Conservation (phyloP, 2,113 vertebrate species). For the Xenopus borealis region DNA sequence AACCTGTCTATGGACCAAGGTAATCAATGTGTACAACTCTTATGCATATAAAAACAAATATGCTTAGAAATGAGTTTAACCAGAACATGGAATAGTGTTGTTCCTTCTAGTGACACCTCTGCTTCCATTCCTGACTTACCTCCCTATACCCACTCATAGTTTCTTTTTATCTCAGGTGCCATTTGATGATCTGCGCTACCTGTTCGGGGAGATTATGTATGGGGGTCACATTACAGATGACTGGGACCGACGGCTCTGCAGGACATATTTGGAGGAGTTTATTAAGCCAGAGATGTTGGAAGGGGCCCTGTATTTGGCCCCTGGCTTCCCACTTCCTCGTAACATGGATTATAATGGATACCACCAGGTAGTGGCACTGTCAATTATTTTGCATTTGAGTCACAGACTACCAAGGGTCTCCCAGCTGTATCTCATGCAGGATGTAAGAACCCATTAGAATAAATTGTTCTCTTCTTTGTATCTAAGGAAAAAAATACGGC, state of each 20-base stretch:
- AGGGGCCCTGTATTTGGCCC: conserved; percentile 80
- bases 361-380: conserved; percentile 72
- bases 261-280: conserved; percentile 86
- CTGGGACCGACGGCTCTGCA: conserved; percentile 91
- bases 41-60: not conserved
- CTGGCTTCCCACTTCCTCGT: conserved; percentile 82
- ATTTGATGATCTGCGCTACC: conserved; percentile 87
- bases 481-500: no score
- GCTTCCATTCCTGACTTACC: not conserved
- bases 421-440: no score
- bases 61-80: not conserved
- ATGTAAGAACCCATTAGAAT: no score
- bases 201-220: conserved; percentile 97
- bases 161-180: conserved; percentile 72
- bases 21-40: not conserved
- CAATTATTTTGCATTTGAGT: no score
- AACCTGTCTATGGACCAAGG: not conserved
- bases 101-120: not conserved
- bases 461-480: no score
- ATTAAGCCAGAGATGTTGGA: conserved; percentile 90
- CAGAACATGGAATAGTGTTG: not conserved
- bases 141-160: not conserved
- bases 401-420: no score
- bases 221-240: conserved; percentile 94
- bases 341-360: conserved; percentile 86